Conservation (phyloP, 2,888 invertebrate genomes). For the Luffia ferchaultella region DNA sequence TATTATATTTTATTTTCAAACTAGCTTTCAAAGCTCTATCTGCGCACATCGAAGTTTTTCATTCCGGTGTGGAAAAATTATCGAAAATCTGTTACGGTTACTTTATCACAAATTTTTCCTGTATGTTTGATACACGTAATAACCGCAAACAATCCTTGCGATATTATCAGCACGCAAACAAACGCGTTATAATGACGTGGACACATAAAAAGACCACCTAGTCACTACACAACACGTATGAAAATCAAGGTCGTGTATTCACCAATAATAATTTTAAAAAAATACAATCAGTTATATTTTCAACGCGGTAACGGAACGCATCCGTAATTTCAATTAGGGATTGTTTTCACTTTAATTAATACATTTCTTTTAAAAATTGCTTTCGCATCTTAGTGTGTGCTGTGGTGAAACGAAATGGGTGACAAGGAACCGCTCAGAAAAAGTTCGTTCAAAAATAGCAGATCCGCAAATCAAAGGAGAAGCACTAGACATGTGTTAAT, state of each 20-base stretch:
- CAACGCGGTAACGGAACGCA: not conserved
- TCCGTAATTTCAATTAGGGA: no score
- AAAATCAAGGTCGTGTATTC: not conserved
- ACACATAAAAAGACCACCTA: not conserved
- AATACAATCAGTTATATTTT: not conserved
- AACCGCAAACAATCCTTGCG: not conserved
- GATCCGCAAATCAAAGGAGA: conserved; percentile 16
- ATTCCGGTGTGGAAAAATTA: no score
- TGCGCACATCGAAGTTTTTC: no score
- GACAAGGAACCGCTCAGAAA: conserved; percentile 1
- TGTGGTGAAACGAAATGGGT: no score
- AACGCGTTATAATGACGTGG: not conserved
- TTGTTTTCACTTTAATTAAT: no score
- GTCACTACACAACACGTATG: not conserved
- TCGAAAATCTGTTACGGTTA: no score
- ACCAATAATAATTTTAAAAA: not conserved
- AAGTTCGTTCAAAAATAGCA: not conserved
- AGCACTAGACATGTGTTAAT: conserved; percentile 41
- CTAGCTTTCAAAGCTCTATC: no score
- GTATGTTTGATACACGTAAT: not conserved
- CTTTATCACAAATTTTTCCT: no score
- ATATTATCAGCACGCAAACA: not conserved
- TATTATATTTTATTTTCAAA: no score
- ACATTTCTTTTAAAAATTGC: no score
- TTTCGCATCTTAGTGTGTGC: no score